Evolutionary conservation across 2,888 invertebrate species (phyloP).

Genomic region (Cloeon dipterum): DNA sequence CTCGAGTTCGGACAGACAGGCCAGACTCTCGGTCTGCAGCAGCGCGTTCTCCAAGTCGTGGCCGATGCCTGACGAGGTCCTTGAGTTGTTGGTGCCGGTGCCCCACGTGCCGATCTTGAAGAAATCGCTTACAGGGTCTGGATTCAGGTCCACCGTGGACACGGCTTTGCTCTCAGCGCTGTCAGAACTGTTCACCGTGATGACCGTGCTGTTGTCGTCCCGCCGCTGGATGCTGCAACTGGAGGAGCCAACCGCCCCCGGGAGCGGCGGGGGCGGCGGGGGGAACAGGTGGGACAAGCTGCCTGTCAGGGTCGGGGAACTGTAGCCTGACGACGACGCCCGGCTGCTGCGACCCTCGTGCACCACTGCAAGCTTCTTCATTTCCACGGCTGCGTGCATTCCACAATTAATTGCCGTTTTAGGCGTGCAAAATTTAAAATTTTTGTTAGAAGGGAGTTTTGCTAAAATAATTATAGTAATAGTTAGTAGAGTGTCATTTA

Average conservation of each 20-base stretch:
- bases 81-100: conserved; percentile 9
- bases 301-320: conserved; percentile 20
- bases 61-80: conserved; percentile 16
- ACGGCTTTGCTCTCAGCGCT: conserved; percentile 1
- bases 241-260: conserved; percentile 10
- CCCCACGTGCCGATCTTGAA: conserved; percentile 3
- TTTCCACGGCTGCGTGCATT: conserved; percentile 4
- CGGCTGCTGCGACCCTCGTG: conserved; percentile 1
- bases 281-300: conserved; percentile 13
- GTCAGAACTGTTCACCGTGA: conserved; percentile 16
- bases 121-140: conserved; percentile 1
- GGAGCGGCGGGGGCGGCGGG: conserved; percentile 8
- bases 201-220: conserved; percentile 20
- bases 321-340: conserved; percentile 23
- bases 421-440: too few relatives aligned
- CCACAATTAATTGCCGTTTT: too few relatives aligned
- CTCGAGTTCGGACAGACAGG: conserved; percentile 23
- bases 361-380: conserved; percentile 2
- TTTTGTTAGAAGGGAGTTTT: too few relatives aligned
- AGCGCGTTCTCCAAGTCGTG: conserved; percentile 24
- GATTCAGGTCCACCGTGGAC: conserved; percentile 1
- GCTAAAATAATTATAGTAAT: too few relatives aligned
- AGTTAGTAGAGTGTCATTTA: too few relatives aligned
- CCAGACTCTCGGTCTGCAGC: conserved; percentile 25
- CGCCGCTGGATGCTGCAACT: conserved; percentile 22